Conservation (phyloP, 2,797 vertebrate species). For the Takifugu rubripes region DNA sequence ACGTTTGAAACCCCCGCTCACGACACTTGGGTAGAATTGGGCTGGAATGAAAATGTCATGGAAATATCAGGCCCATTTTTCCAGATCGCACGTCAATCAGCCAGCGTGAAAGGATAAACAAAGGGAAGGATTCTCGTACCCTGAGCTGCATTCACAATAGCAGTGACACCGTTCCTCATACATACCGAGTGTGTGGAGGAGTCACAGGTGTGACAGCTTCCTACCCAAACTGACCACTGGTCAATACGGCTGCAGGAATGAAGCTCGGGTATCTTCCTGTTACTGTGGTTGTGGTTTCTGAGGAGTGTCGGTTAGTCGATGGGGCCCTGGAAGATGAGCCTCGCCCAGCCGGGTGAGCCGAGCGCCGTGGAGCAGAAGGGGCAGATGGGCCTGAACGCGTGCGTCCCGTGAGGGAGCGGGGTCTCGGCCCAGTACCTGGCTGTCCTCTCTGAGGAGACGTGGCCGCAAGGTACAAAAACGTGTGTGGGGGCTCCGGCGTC, state of each 20-base stretch:
- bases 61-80: constrained; percentile 2
- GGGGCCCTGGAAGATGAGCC: constrained; percentile 96
- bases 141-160: constrained; percentile 46
- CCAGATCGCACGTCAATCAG: constrained; percentile 27
- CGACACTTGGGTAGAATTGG: neutral
- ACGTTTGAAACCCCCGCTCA: neutral
- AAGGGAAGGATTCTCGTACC: constrained; percentile 33
- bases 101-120: constrained; percentile 51
- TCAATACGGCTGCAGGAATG: constrained; percentile 28
- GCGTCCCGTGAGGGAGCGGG: constrained; percentile 91
- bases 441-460: constrained; percentile 95
- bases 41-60: constrained; percentile 25
- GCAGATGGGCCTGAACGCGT: constrained; percentile 93
- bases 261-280: constrained; percentile 41
- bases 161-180: constrained; percentile 7
- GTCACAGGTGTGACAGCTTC: constrained; percentile 5
- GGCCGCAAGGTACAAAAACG: constrained; percentile 90
- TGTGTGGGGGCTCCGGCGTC: constrained; percentile 91
- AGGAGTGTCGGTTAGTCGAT: constrained; percentile 80
- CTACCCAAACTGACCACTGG: constrained; percentile 15
- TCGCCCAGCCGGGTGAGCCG: constrained; percentile 83
- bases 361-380: constrained; percentile 93
- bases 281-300: constrained; percentile 29
- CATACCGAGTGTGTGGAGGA: constrained; percentile 1
- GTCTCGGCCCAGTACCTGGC: constrained; percentile 93